phyloP scores from a whole-genome alignment of 2,888 invertebrate genomes.

The Mesoligia furuncula region DNA sequence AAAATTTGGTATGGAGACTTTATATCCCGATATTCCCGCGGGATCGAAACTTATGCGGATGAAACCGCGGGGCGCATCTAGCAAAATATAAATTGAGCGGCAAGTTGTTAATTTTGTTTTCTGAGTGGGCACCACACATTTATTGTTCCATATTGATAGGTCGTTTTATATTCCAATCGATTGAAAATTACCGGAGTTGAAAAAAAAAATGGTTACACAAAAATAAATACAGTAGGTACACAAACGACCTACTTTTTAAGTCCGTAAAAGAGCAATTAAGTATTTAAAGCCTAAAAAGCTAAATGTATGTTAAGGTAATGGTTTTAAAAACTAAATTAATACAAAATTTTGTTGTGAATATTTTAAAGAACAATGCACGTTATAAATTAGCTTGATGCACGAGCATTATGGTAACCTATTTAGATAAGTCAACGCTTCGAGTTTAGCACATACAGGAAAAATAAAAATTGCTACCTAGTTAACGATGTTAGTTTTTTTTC shows the following conservation, averaged over 20 bases:
- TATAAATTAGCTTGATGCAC: conserved; percentile 34
- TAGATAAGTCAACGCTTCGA: conserved; percentile 39
- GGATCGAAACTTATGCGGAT: no score
- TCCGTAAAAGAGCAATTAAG: not conserved
- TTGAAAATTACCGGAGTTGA: not conserved
- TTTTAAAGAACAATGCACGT: conserved; percentile 25
- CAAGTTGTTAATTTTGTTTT: not conserved
- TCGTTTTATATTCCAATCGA: not conserved
- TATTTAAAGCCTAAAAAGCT: conserved; percentile 14
- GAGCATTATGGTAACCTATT: conserved; percentile 45
- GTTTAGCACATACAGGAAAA: conserved; percentile 17
- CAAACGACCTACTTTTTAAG: not conserved
- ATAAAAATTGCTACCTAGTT: conserved; percentile 5
- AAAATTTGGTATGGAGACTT: no score
- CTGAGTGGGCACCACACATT: not conserved
- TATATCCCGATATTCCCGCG: no score
- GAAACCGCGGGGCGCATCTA: no score
- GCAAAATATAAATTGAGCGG: no score
- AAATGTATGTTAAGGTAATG: conserved; percentile 24
- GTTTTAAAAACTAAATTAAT: conserved; percentile 23
- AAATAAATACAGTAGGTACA: not conserved
- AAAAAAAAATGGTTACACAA: not conserved
- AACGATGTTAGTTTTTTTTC: not conserved
- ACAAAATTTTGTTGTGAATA: conserved; percentile 14
- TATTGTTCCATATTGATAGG: not conserved